These are phyloP conservation scores for Metallyticus violacea DNA, from an alignment of 2,888 invertebrate species.

Conservation along the genomic window DNA sequence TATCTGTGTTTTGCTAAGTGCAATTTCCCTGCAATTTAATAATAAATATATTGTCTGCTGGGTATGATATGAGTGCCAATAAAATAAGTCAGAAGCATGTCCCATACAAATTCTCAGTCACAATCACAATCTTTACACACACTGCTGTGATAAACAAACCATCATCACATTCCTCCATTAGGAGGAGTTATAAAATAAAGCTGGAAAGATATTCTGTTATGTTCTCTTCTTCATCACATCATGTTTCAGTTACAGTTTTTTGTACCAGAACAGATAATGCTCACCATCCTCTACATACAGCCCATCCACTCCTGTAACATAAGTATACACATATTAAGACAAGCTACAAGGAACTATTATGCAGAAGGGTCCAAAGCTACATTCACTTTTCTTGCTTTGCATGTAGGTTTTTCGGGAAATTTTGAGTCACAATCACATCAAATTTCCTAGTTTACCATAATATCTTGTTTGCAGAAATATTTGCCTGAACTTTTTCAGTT, in stretches of 20 bases:
- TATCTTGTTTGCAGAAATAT: too few relatives aligned
- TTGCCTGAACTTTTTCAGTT: too few relatives aligned
- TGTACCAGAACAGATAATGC: constrained; percentile 90
- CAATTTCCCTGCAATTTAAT: neutral
- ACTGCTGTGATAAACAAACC: neutral
- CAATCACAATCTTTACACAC: neutral
- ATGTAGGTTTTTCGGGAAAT: too few relatives aligned
- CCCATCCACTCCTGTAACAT: constrained; percentile 77
- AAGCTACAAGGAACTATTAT: too few relatives aligned
- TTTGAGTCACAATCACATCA: too few relatives aligned
- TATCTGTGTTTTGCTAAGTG: neutral
- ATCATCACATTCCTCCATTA: neutral
- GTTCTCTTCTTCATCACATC: neutral
- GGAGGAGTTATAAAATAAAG: neutral
- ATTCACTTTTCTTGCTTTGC: too few relatives aligned
- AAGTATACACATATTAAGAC: neutral
- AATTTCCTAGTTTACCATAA: too few relatives aligned
- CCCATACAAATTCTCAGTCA: neutral
- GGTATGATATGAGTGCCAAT: neutral
- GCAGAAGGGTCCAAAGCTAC: too few relatives aligned
- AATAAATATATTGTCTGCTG: neutral
- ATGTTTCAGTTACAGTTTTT: constrained; percentile 63
- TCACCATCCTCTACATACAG: constrained; percentile 83
- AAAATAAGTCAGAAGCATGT: neutral
- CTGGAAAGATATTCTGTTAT: neutral